Conservation (phyloP, 2,888 invertebrate genomes). For the Cordylochernes scorpioides region DNA sequence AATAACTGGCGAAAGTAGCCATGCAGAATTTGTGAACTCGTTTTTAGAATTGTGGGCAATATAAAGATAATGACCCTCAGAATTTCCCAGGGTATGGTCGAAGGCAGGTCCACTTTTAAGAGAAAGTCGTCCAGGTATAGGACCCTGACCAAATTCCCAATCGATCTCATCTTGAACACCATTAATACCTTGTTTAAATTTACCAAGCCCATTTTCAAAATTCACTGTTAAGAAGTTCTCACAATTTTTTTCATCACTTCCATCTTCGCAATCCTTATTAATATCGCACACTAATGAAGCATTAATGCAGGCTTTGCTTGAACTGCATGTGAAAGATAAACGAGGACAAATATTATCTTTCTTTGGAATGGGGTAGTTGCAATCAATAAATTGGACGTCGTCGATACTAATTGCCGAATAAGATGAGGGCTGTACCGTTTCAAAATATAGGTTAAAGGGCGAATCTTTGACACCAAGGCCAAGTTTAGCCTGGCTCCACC, state of each 20-base stretch:
- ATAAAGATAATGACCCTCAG: slow-evolving; percentile 6
- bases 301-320: slow-evolving; percentile 6
- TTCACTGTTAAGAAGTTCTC: slow-evolving; percentile 1
- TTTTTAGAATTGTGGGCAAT: slow-evolving; percentile 4
- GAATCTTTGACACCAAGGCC: no score
- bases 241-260: slow-evolving; percentile 10
- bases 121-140: neutral
- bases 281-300: slow-evolving; percentile 7
- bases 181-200: slow-evolving; percentile 3
- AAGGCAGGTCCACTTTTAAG: slow-evolving; percentile 7
- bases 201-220: slow-evolving; percentile 6
- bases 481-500: no score
- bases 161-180: slow-evolving; percentile 1
- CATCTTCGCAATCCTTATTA: slow-evolving; percentile 12
- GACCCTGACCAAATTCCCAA: slow-evolving; percentile 7
- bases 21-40: slow-evolving; percentile 8
- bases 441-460: no score
- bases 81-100: slow-evolving; percentile 10
- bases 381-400: slow-evolving; percentile 9
- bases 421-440: no score
- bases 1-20: slow-evolving; percentile 9
- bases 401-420: no score
- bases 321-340: slow-evolving; percentile 4
- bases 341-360: no score
- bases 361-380: no score